Base-by-base conservation (phyloP, 2,797 vertebrate species). In the Hirundo rustica region DNA sequence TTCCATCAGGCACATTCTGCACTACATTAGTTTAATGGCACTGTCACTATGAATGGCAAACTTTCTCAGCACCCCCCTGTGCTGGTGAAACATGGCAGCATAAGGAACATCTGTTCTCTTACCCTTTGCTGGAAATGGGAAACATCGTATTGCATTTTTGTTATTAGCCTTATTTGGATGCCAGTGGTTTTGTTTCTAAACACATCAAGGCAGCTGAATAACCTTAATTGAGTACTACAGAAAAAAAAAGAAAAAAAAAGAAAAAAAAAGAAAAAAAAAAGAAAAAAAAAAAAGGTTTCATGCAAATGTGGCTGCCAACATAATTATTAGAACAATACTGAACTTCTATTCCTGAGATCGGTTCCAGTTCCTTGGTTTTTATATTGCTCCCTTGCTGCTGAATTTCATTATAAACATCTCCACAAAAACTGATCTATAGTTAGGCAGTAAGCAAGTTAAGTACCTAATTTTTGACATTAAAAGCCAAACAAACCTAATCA, bases 131-230 rank as follows among this genome's bases (percentile, higher is more conserved):
- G 93, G 82, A 97, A 96, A 97, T 95, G 95, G 89, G 95, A 95
- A 95, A 70, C 93, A 90, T 94, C 92, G 89, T 90, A 95, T 54
- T 95, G 95, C 92, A 93, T 96, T 95, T 96, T 95, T 96, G 96
- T 93, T 97, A 97, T 96, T 96, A 96, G 88, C 92, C 93, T 95
- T 94, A 95, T 96, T 96, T 96, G 96, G 97, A 97, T 97, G 93
- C 95, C 96, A 96, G 95, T 92, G 94, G 94, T 94, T 96, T 95
- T 95, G 96, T 96, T 96, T 95, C 94, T 96, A 95, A 96, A 95
- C 93, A 93, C 95, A 94, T 96, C 94, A 95, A 96, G 92, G 92
- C 93, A 81, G 87, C 90, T 96, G 92, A 89, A 97, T 95, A 97
- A 96, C 80, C 94, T 95, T 97, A 97, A 96, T 96, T 96, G 95